Evolutionary conservation across 1,140 invertebrate genomes (phyloP).

Genomic region (Ephestia elutella): DNA sequence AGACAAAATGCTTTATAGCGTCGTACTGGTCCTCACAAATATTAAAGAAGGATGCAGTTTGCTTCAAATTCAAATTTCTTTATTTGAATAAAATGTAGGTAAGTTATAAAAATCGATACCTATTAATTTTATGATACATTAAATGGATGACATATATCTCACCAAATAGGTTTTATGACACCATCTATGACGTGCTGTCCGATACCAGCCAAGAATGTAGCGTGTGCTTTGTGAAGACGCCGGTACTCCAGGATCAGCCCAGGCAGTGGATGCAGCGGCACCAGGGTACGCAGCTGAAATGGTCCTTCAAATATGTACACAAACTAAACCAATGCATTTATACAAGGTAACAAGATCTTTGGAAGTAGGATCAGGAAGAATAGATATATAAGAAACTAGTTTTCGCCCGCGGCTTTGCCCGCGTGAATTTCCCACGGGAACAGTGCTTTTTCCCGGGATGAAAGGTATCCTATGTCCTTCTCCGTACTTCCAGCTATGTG

Average conservation of each 20-base stretch:
- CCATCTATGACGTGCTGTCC: constrained; percentile 60
- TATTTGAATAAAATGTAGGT: neutral
- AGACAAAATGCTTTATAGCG: no score
- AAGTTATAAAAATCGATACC: neutral
- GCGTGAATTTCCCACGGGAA: no score
- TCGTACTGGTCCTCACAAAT: no score
- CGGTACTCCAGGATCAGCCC: constrained; percentile 73
- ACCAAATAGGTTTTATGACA: constrained; percentile 71
- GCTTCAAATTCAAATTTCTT: no score
- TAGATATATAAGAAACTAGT: no score
- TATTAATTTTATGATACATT: no score
- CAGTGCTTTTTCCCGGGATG: no score
- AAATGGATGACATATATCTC: no score
- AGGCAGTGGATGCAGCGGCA: constrained; percentile 71
- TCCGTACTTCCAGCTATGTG: no score
- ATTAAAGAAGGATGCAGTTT: no score
- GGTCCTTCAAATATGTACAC: neutral
- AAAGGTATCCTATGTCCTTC: no score
- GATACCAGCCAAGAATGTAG: constrained; percentile 76
- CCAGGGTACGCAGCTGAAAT: constrained; percentile 59
- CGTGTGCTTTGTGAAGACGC: constrained; percentile 74
- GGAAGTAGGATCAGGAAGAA: neutral
- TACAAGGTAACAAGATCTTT: neutral
- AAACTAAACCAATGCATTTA: neutral
- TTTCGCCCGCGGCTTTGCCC: no score